Evolutionary conservation across 2,797 vertebrate genomes (phyloP).

Genomic region (Scleropages formosus): DNA sequence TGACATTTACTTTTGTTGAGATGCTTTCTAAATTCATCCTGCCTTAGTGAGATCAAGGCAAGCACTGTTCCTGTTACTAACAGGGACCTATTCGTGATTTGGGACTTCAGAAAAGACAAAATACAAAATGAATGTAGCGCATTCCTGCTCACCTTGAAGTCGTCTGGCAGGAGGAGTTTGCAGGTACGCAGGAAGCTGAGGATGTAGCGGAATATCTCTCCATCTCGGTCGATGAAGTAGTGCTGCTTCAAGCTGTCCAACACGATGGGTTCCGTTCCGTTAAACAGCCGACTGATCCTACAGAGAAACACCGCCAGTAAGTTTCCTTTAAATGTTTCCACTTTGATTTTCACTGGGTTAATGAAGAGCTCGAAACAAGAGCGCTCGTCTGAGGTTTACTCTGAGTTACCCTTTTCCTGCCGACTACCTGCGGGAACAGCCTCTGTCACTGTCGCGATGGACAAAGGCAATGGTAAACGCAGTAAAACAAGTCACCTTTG

Average conservation of each 20-base stretch:
- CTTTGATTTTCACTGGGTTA: constrained; percentile 76
- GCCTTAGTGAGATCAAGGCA: constrained; percentile 9
- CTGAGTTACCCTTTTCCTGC: too few species aligned
- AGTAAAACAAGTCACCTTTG: too few species aligned
- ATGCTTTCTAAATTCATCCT: too few species aligned
- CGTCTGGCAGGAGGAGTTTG: constrained; percentile 95
- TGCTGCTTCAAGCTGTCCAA: constrained; percentile 99
- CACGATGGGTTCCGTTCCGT: constrained; percentile 97
- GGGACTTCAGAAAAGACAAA: constrained; percentile 2
- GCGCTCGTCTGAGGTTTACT: constrained; percentile 35
- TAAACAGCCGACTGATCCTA: constrained; percentile 98
- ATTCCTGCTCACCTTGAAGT: constrained; percentile 86
- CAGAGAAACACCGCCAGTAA: constrained; percentile 57
- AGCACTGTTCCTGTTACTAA: not conserved
- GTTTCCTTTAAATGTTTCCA: constrained; percentile 69
- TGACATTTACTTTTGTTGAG: too few species aligned
- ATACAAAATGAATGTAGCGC: too few species aligned
- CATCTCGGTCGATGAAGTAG: constrained; percentile 99
- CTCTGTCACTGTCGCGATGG: too few species aligned
- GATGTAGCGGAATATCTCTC: constrained; percentile 97
- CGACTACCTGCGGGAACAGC: too few species aligned
- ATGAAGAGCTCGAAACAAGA: constrained; percentile 45
- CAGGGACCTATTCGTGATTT: not conserved
- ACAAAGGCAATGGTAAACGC: too few species aligned
- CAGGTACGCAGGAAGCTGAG: constrained; percentile 97